Evolutionary conservation across 1,140 invertebrate species (phyloP).

Genomic region (Drosophila sp.): DNA sequence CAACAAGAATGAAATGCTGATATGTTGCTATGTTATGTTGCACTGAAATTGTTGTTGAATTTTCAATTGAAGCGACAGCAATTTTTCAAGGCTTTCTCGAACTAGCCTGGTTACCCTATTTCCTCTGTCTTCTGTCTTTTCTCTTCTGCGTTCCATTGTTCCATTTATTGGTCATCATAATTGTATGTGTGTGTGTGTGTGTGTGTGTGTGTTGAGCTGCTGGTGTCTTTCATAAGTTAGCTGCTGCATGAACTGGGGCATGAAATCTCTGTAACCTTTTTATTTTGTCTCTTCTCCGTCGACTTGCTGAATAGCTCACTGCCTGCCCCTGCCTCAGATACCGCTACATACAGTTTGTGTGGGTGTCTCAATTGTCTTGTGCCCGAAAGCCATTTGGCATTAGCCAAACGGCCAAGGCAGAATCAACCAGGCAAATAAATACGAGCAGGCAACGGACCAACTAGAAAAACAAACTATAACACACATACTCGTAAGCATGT

Average conservation of each 20-base stretch:
- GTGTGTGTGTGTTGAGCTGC: constrained; percentile 35
- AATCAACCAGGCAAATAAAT: constrained; percentile 51
- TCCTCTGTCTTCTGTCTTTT: no score
- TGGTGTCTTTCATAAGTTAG: constrained; percentile 49
- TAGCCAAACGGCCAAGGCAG: constrained; percentile 52
- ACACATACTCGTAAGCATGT: constrained; percentile 41
- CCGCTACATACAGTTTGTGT: neutral
- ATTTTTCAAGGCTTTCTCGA: constrained; percentile 61
- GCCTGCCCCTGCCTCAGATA: constrained; percentile 52
- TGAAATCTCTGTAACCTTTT: constrained; percentile 77
- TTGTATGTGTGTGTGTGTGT: constrained; percentile 7
- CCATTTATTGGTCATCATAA: constrained; percentile 33
- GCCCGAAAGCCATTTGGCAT: constrained; percentile 68
- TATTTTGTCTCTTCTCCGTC: constrained; percentile 23
- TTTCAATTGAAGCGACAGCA: constrained; percentile 67
- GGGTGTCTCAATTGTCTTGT: constrained; percentile 64
- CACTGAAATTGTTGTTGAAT: constrained; percentile 67
- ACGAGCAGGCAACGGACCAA: constrained; percentile 38
- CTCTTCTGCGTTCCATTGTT: constrained; percentile 6
- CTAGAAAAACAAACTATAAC: constrained; percentile 53
- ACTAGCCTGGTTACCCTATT: neutral
- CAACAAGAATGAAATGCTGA: constrained; percentile 22
- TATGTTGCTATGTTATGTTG: constrained; percentile 35
- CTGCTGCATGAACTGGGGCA: constrained; percentile 66
- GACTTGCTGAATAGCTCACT: constrained; percentile 53